phyloP scores from a whole-genome alignment of 2,888 invertebrate genomes.

The Fissipunctia ypsillon region DNA sequence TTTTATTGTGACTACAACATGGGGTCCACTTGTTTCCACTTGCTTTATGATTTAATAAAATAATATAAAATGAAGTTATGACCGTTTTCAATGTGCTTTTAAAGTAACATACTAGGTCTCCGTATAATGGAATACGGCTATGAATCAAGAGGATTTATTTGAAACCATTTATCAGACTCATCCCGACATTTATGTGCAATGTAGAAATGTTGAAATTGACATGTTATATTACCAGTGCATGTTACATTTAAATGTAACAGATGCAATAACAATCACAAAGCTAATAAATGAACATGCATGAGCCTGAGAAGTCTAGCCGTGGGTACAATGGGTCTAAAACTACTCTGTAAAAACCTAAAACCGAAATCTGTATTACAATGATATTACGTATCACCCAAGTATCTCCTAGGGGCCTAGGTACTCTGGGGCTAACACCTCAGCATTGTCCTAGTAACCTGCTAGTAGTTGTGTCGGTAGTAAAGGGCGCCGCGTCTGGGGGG shows the following conservation, averaged over 20 bases:
- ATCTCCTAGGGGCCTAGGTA: neutral
- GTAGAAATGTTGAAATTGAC: conserved; percentile 50
- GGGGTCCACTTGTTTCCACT: neutral
- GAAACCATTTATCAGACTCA: conserved; percentile 55
- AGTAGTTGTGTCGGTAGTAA: conserved; percentile 3
- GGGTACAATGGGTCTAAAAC: neutral
- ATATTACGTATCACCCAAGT: neutral
- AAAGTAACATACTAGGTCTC: conserved; percentile 46
- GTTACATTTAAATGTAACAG: neutral
- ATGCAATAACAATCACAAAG: neutral
- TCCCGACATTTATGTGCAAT: conserved; percentile 56
- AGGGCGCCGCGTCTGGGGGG: conserved; percentile 31
- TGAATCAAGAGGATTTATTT: conserved; percentile 61
- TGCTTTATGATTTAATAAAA: conserved; percentile 20
- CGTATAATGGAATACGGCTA: conserved; percentile 54
- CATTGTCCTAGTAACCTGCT: conserved; percentile 52
- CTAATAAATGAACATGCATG: neutral
- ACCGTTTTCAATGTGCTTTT: conserved; percentile 29
- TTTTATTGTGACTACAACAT: neutral
- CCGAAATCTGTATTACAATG: too few species aligned
- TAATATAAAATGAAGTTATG: conserved; percentile 22
- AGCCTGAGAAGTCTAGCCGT: neutral
- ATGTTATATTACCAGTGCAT: conserved; percentile 19
- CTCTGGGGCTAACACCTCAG: conserved; percentile 7
- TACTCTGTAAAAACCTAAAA: neutral